Conservation (phyloP, 2,888 invertebrate genomes). For the Hypomecis atomaria region DNA sequence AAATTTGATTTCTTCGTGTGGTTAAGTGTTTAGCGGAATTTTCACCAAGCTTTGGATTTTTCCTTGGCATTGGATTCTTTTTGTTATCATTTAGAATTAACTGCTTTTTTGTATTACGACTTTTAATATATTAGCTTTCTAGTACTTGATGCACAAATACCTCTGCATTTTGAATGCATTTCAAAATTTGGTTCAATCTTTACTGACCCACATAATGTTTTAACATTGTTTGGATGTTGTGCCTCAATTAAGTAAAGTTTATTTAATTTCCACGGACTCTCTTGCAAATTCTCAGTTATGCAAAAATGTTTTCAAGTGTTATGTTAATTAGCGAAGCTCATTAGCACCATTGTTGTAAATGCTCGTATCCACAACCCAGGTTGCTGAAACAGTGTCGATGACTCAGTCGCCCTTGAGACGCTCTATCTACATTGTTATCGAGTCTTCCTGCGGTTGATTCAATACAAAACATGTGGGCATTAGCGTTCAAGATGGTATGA, state of each 20-base stretch:
- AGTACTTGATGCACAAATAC: not conserved
- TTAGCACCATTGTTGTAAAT: not conserved
- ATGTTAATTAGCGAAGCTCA: slow-evolving; percentile 1
- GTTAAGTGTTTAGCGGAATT: too few species aligned
- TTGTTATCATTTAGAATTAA: too few species aligned
- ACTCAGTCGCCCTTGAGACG: slow-evolving; percentile 46
- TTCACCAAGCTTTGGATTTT: too few species aligned
- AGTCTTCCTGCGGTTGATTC: slow-evolving; percentile 21
- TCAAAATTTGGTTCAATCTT: not conserved
- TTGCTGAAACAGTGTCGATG: slow-evolving; percentile 29
- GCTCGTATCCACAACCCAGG: not conserved
- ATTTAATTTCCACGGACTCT: not conserved
- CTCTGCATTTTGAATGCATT: not conserved
- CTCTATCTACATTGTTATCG: slow-evolving; percentile 33
- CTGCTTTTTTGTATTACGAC: too few species aligned
- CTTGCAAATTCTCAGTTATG: not conserved
- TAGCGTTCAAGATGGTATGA: not conserved
- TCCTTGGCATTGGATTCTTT: too few species aligned
- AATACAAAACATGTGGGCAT: slow-evolving; percentile 10
- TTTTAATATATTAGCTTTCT: not conserved
- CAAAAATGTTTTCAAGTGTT: not conserved
- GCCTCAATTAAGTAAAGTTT: too few species aligned
- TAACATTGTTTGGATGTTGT: too few species aligned
- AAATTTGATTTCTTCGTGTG: too few species aligned
- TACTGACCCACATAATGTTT: not conserved